Percentiles rank a stretch among this genome's conserved stretches.
Conservation (phyloP, 2,113 vertebrate species). For the Rhizomys pruinosus region DNA sequence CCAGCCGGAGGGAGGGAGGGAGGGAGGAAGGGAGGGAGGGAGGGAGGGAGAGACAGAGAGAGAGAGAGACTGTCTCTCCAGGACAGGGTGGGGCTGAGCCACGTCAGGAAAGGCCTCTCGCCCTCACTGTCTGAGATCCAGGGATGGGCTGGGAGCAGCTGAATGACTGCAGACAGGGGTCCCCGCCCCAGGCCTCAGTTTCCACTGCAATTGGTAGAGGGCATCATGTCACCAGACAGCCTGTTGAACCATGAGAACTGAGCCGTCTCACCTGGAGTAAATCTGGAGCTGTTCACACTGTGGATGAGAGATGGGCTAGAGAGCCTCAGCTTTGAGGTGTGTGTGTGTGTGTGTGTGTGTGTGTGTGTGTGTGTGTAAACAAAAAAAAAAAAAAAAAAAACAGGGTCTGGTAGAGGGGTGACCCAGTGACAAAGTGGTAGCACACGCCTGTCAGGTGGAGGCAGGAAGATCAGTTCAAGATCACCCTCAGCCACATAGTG, state of each 20-base stretch:
- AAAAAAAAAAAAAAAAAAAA: no score
- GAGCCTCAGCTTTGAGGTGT: neutral
- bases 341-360: no score
- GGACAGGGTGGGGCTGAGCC: neutral
- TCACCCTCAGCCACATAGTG: no score
- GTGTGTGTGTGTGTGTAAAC: no score
- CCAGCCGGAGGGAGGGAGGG: neutral
- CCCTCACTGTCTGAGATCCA: neutral
- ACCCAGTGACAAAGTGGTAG: neutral
- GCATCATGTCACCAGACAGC: rapidly evolving
- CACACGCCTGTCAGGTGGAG: no score
- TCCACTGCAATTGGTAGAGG: neutral
- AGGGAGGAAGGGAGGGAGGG: neutral
- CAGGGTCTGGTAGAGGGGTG: no score
- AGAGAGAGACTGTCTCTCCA: neutral
- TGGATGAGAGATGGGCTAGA: neutral
- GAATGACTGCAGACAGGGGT: neutral
- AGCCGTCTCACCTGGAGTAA: neutral
- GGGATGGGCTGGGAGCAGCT: neutral
- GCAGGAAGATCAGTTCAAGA: no score
- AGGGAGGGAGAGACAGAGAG: neutral
- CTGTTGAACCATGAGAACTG: neutral
- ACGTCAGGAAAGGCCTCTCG: neutral
- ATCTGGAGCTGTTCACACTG: no score
- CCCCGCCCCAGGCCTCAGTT: neutral